These are phyloP conservation scores for Umimayanthus kanabou DNA, from an alignment of 92 coral and sea anemone genomes.

Conservation along the genomic window DNA sequence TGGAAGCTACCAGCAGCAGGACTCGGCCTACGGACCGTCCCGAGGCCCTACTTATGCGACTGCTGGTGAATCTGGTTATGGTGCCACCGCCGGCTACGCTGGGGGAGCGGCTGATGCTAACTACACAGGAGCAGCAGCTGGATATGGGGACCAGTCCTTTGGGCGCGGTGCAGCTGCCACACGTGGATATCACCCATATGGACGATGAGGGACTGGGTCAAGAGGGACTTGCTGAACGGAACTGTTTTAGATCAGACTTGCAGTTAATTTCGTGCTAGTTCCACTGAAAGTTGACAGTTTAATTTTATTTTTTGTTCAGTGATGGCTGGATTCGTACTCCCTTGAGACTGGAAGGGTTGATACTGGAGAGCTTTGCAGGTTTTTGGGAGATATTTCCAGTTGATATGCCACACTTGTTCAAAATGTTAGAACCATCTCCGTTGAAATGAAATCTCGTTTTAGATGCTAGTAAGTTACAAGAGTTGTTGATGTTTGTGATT, in stretches of 20 bases:
- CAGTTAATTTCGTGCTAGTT: not conserved
- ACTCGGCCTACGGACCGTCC: conserved; percentile 41
- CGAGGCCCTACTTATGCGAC: conserved; percentile 33
- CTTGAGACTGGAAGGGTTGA: not conserved
- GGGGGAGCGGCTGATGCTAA: conserved; percentile 20
- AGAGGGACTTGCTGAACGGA: not conserved
- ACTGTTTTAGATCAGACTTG: not conserved
- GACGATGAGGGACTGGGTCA: conserved; percentile 4
- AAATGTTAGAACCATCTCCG: not conserved
- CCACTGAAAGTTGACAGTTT: not conserved
- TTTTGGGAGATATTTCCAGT: not conserved
- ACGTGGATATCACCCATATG: conserved; percentile 41
- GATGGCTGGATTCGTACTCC: not conserved
- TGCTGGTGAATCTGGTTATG: conserved; percentile 26
- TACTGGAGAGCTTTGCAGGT: not conserved
- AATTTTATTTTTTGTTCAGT: not conserved
- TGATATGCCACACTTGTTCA: too few species aligned
- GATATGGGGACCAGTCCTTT: conserved; percentile 43
- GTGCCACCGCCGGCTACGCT: conserved; percentile 15
- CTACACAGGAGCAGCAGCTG: conserved; percentile 26
- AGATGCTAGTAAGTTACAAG: too few species aligned
- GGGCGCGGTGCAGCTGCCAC: conserved; percentile 39
- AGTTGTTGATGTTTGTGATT: too few species aligned
- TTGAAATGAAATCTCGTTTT: too few species aligned
- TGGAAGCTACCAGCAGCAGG: conserved; percentile 44